These are phyloP conservation scores for Pandemis corylana DNA, from an alignment of 2,888 invertebrate genomes.

Conservation along the genomic window DNA sequence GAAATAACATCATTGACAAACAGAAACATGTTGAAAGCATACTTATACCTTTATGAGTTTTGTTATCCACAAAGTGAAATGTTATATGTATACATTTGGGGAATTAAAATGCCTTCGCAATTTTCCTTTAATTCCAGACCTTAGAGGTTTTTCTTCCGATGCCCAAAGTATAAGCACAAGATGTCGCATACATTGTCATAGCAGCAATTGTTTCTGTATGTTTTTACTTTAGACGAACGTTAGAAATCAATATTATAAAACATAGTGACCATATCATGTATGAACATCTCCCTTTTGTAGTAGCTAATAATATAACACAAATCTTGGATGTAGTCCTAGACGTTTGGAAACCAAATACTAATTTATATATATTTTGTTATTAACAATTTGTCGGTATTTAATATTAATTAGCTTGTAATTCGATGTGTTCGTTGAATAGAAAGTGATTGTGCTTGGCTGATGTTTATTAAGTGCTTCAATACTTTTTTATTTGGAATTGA, in stretches of 20 bases:
- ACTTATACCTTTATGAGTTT: too few species aligned
- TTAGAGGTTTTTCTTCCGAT: too few species aligned
- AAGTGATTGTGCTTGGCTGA: slow-evolving; percentile 25
- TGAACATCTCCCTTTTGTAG: slow-evolving; percentile 26
- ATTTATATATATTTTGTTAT: slow-evolving; percentile 67
- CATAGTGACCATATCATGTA: slow-evolving; percentile 8
- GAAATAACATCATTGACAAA: too few species aligned
- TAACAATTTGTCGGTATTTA: slow-evolving; percentile 56
- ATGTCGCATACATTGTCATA: too few species aligned
- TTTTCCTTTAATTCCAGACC: too few species aligned
- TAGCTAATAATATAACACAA: slow-evolving; percentile 37
- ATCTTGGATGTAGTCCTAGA: slow-evolving; percentile 43
- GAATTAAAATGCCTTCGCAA: too few species aligned
- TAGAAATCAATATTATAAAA: neutral
- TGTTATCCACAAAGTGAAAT: too few species aligned
- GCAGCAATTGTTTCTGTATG: too few species aligned
- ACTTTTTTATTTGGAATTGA: neutral
- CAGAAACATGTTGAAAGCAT: too few species aligned
- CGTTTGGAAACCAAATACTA: slow-evolving; percentile 78
- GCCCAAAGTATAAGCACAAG: too few species aligned
- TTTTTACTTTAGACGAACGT: too few species aligned
- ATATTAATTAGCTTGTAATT: slow-evolving; percentile 52
- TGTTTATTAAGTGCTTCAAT: neutral
- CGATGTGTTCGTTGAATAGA: slow-evolving; percentile 48
- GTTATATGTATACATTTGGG: too few species aligned